These are phyloP conservation scores for Polydesmus complanatus DNA, from an alignment of 2,888 invertebrate species.

Conservation along the genomic window DNA sequence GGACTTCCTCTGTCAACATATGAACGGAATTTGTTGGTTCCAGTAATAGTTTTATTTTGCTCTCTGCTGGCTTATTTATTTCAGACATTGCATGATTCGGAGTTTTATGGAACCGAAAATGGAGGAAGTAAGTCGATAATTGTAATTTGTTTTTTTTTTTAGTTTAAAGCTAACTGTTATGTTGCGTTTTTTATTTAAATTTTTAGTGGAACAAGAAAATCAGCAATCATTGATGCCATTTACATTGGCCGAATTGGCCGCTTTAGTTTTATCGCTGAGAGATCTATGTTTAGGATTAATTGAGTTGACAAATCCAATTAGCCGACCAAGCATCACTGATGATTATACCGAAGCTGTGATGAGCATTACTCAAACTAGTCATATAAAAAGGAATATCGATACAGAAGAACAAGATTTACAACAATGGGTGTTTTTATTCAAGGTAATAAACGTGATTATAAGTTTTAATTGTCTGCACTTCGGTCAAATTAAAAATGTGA, in stretches of 20 bases:
- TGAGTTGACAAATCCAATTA: conserved; percentile 71
- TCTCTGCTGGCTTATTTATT: conserved; percentile 64
- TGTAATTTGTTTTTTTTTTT: background rate
- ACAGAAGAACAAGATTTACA: conserved; percentile 40
- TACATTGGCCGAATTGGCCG: conserved; percentile 54
- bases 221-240: conserved; percentile 46
- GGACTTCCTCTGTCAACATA: conserved; percentile 46
- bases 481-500: background rate
- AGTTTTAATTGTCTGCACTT: background rate
- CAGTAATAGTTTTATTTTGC: conserved; percentile 68
- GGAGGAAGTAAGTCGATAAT: background rate
- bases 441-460: conserved; percentile 34
- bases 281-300: conserved; percentile 72
- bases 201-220: conserved; percentile 19
- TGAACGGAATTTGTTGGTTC: conserved; percentile 54
- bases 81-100: conserved; percentile 70
- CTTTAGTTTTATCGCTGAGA: conserved; percentile 55
- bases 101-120: conserved; percentile 46
- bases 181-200: background rate
- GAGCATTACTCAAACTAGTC: conserved; percentile 24
- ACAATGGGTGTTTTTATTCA: conserved; percentile 65
- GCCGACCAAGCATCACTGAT: conserved; percentile 39
- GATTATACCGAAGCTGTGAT: conserved; percentile 44
- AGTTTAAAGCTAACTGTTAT: background rate
- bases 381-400: conserved; percentile 12